Conservation (phyloP, 2,113 vertebrate species). For the Pan troglodytes region NHGRI_mPanTro3-v2.1_pri NC_072401.2:46354001-46354500, state of each 20-base stretch:
- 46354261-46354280: neutral
- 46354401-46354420: neutral
- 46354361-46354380: neutral
- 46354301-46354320: neutral
- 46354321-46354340: neutral
- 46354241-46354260: neutral
- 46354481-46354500: neutral
- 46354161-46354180: neutral
- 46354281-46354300: neutral
- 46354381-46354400: neutral
- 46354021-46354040: neutral
- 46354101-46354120: too few relatives aligned
- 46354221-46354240: neutral
- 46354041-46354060: neutral
- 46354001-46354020: neutral
- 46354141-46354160: neutral
- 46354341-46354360: neutral
- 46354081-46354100: neutral
- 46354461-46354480: neutral
- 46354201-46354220: neutral
- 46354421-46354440: neutral
- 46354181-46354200: neutral
- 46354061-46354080: neutral
- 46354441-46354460: neutral
- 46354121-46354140: neutral